Base-by-base conservation (phyloP, 23 tunicate genomes). In the Clavelina lepadiformis region DNA sequence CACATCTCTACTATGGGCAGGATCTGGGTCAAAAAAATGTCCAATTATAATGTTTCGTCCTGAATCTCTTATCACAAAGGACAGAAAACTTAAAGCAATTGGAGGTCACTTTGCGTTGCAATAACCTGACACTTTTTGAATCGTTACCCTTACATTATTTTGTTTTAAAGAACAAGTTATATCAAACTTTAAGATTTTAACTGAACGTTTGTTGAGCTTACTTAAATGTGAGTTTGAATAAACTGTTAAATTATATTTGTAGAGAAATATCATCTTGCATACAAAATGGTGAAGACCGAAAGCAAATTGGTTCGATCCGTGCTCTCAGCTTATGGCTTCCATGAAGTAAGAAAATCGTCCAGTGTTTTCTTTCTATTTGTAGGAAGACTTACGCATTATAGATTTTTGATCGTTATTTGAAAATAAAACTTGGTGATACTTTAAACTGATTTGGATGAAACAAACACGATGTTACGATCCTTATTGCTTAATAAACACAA, bases 281-380 rank as follows among this genome's bases (percentile, higher is more conserved):
- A 89, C 63, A 89, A 89, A 63, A 89, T 89, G 97, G 97, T 89
- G 63, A 81, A 81, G 45, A 89, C 97, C 20, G 97, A 89, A 52
- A 89, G 97, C 67, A 89, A 89, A 71, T 62, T 89, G 23, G 97
- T 89, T 28, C 66, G 97, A 76, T 81, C 89, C 4, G 80, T 89
- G 38, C 51, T 89, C 15, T 65, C 74, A 23, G 80, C 97, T 3
- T 89, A 89, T 55, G 97, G 97, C 4, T 89, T 89, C 70, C 97
- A 89, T 76, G 97, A 89, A 73, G 97, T n/a, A n/a, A n/a, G n/a
- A n/a, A n/a, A n/a, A n/a, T n/a, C n/a, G n/a, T n/a, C n/a, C n/a
- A n/a, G n/a, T n/a, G n/a, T n/a, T n/a, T n/a, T n/a, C n/a, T n/a
- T n/a, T n/a, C n/a, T n/a, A n/a, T n/a, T n/a, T n/a, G n/a, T n/a